phyloP scores from a whole-genome alignment of 2,888 invertebrate species.

The Cephus rjabovi region DNA sequence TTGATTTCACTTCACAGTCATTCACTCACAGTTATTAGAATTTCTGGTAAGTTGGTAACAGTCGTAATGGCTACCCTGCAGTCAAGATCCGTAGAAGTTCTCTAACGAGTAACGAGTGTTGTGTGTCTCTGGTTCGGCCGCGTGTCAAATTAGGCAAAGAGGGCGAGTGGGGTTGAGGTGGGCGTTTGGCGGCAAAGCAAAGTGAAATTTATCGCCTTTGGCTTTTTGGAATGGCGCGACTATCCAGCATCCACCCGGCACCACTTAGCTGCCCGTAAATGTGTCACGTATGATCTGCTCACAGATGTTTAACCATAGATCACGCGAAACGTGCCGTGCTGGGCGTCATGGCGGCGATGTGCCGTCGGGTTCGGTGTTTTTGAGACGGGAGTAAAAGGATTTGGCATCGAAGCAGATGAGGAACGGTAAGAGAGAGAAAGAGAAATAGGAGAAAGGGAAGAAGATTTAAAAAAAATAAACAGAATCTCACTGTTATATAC shows the following conservation, averaged over 20 bases:
- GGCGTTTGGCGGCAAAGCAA: slow-evolving; percentile 24
- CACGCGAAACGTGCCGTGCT: slow-evolving; percentile 36
- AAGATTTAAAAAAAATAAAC: background rate
- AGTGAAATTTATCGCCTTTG: slow-evolving; percentile 52
- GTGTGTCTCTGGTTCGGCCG: slow-evolving; percentile 29
- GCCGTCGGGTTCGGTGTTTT: background rate
- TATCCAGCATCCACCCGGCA: slow-evolving; percentile 22
- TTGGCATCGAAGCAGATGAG: background rate
- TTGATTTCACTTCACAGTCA: background rate
- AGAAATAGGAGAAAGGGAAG: slow-evolving; percentile 5
- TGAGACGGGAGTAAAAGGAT: background rate
- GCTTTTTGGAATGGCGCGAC: slow-evolving; percentile 48
- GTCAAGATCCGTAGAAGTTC: background rate
- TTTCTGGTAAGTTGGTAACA: background rate
- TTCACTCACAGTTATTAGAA: background rate
- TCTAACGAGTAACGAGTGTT: slow-evolving; percentile 38
- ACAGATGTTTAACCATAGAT: slow-evolving; percentile 62
- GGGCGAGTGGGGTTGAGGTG: slow-evolving; percentile 19
- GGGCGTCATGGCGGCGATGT: background rate
- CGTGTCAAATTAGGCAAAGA: slow-evolving; percentile 42
- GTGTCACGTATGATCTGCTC: slow-evolving; percentile 60
- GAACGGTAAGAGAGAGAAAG: background rate
- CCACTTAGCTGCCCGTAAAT: slow-evolving; percentile 64
- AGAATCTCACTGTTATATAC: background rate
- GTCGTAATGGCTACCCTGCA: background rate